Evolutionary conservation across 2,888 invertebrate species (phyloP), one percentile per base, ranked within the genome.

Genomic region (Euclidia mi): DNA sequence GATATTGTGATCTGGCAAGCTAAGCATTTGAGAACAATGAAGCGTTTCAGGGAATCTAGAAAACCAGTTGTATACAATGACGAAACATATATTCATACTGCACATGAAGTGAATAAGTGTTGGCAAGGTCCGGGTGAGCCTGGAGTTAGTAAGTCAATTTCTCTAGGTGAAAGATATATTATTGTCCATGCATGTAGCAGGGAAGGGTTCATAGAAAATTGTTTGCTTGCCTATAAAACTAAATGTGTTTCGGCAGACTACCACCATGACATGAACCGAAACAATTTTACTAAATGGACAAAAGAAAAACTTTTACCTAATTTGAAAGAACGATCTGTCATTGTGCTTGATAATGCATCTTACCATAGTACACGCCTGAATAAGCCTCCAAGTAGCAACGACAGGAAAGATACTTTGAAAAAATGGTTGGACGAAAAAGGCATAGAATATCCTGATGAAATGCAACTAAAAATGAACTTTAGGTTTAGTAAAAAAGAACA

Each of bases 101-200:
- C 20, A 4, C 20, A 45, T 11, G 45, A 52, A 38, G 45, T 45
- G 17, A 43, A n/a, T 29, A 20, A 20, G 20, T 20, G 20, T 20
- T 20, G 20, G 20, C 20, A 20, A 20, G 44, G 38, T 17, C 50
- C 44, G 3, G 31, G 28, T 43, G 38, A 43, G 35, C 43, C 43
- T 35, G 43, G 43, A 41, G 50, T 43, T 35, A 25, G 43, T 37
- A 51, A 51, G 25, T 20, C 35, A 35, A 51, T 51, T 15, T 51
- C 50, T 43, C 43, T 43, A 11, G 43, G 34, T 35, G 37, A 51
- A 37, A 42, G 50, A 34, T 50, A 50, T 43, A 50, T 50, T 25
- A 50, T 47, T 28, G 34, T 50, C 35, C 50, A 51, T 43, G 50
- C 50, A 42, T 43, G 43, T 38, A 35, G 35, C 31, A 43, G 29